phyloP scores from a whole-genome alignment of 2,797 vertebrate species.

The Crocodylus rhombifer region DNA sequence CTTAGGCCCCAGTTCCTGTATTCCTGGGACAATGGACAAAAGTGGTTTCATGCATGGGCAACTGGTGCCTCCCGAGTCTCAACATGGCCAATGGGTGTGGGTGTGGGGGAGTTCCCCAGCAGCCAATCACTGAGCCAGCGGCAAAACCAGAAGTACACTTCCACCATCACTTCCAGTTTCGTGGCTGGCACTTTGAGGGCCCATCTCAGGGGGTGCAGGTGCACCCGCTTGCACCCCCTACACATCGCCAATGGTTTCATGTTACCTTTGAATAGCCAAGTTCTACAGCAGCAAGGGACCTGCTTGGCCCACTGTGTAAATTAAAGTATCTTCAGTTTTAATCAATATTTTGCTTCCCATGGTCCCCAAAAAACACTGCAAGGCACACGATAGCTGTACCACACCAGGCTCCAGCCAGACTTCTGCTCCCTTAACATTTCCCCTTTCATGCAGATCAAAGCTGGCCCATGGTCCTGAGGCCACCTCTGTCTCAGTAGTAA shows the following conservation, averaged over 20 bases:
- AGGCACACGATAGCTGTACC: background rate
- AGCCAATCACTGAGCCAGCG: too few relatives aligned
- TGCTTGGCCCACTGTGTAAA: rapidly evolving
- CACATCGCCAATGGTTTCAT: too few relatives aligned
- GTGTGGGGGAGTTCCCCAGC: too few relatives aligned
- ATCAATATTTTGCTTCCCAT: background rate
- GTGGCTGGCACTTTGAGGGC: too few relatives aligned
- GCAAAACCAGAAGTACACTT: too few relatives aligned
- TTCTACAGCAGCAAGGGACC: background rate
- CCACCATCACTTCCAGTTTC: too few relatives aligned
- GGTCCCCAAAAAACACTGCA: background rate
- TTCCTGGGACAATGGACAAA: background rate
- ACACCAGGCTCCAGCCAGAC: background rate
- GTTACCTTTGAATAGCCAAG: background rate
- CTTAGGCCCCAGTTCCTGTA: background rate
- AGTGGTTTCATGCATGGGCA: background rate
- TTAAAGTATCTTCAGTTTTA: background rate
- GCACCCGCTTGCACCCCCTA: too few relatives aligned
- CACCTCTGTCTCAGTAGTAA: background rate
- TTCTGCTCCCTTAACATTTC: background rate
- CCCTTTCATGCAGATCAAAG: background rate
- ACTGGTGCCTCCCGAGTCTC: too few relatives aligned
- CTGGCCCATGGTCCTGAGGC: background rate
- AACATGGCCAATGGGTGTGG: too few relatives aligned
- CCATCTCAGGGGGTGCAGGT: too few relatives aligned